phyloP scores from a whole-genome alignment of 2,888 invertebrate species.

The Ceratothoa steindachneri region DNA sequence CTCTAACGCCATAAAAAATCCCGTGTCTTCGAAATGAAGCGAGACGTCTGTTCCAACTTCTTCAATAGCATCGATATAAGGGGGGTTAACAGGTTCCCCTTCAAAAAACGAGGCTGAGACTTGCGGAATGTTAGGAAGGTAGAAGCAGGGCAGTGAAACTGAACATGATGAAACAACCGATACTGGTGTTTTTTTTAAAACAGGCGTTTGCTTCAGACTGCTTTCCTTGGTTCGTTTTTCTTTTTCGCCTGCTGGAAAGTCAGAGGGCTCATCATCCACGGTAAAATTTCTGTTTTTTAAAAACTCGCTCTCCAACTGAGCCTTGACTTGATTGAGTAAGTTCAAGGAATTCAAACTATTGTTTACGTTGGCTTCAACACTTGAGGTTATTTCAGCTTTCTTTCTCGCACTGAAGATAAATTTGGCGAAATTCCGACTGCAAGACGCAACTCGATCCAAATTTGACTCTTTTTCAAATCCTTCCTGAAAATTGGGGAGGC shows the following conservation, averaged over 20 bases:
- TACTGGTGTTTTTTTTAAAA: no score
- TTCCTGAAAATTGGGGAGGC: background rate
- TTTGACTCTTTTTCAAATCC: background rate
- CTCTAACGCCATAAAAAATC: background rate
- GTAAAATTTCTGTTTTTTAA: no score
- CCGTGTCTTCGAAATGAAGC: background rate
- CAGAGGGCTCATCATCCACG: no score
- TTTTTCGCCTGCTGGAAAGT: no score
- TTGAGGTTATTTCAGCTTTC: no score
- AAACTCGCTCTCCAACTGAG: no score
- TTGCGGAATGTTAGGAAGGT: background rate
- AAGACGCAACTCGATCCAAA: background rate
- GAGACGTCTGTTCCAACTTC: background rate
- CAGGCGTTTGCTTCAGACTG: no score
- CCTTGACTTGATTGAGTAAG: background rate
- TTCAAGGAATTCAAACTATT: background rate
- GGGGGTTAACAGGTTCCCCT: background rate
- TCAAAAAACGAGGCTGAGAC: background rate
- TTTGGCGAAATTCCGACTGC: background rate
- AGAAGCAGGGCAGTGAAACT: no score
- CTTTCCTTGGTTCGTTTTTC: no score
- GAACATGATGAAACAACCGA: no score
- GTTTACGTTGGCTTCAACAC: background rate
- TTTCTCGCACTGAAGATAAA: background rate
- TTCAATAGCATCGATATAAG: background rate